Conservation (phyloP, 2,797 vertebrate species). For the Psittacula derbiana region DNA sequence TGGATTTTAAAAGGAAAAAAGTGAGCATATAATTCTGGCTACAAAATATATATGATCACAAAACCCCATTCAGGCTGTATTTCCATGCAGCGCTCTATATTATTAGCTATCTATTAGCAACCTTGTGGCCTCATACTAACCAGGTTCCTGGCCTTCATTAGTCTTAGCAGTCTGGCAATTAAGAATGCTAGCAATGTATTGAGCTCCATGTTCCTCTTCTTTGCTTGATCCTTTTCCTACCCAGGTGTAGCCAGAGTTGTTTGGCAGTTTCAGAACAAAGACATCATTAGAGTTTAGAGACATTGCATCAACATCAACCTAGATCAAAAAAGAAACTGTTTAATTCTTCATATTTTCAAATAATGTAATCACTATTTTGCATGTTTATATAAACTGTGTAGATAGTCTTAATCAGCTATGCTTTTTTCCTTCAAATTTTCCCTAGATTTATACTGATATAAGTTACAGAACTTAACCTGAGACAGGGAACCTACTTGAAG, state of each 20-base stretch:
- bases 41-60: not conserved
- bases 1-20: not conserved
- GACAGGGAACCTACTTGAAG: not conserved
- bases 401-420: not conserved
- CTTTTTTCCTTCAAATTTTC: not conserved
- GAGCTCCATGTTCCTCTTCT: slow-evolving; percentile 84
- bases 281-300: slow-evolving; percentile 89
- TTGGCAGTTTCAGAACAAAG: slow-evolving; percentile 84
- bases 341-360: not conserved
- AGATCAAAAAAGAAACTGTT: not conserved
- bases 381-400: not conserved
- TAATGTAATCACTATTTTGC: not conserved
- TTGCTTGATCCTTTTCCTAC: slow-evolving; percentile 84
- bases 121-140: slow-evolving; percentile 57
- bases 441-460: not conserved
- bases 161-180: slow-evolving; percentile 75
- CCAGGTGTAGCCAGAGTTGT: slow-evolving; percentile 82
- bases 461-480: not conserved
- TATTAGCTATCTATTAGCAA: not conserved
- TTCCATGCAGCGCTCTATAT: not conserved
- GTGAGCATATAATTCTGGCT: not conserved
- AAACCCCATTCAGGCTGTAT: not conserved
- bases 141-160: slow-evolving; percentile 84
- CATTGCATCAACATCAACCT: slow-evolving; percentile 83
- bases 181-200: slow-evolving; percentile 78